phyloP scores from a whole-genome alignment of 2,113 vertebrate species.

The Macheiramphus alcinus region DNA sequence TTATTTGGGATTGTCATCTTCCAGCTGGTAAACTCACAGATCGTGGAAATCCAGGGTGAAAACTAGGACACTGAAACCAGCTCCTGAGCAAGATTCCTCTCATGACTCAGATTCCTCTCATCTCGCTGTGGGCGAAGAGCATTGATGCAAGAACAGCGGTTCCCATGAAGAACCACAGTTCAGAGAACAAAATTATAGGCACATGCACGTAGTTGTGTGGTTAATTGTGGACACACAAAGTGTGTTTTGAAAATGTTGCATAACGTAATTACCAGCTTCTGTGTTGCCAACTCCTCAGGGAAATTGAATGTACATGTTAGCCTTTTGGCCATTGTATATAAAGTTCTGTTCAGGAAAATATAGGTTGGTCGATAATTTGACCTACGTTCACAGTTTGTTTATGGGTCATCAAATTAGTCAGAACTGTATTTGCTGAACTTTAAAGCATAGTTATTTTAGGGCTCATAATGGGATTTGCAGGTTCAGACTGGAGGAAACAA shows the following conservation, averaged over 20 bases:
- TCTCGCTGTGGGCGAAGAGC: rapidly evolving
- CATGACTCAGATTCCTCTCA: background rate
- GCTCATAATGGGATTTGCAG: background rate
- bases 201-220: background rate
- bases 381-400: background rate
- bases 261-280: background rate
- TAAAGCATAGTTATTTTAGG: background rate
- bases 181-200: background rate
- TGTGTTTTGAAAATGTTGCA: background rate
- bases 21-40: background rate
- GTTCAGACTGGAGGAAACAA: background rate
- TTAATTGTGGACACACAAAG: background rate
- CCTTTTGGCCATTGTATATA: background rate
- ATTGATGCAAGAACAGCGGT: background rate
- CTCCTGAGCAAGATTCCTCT: background rate
- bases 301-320: background rate
- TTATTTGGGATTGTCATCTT: background rate
- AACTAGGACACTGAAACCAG: background rate
- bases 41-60: background rate
- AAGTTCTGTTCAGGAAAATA: background rate
- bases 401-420: background rate
- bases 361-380: background rate
- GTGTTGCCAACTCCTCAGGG: background rate
- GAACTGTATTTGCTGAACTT: background rate
- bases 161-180: background rate